Base-by-base conservation (phyloP, 2,888 invertebrate species). In the Melipona beecheii region DNA sequence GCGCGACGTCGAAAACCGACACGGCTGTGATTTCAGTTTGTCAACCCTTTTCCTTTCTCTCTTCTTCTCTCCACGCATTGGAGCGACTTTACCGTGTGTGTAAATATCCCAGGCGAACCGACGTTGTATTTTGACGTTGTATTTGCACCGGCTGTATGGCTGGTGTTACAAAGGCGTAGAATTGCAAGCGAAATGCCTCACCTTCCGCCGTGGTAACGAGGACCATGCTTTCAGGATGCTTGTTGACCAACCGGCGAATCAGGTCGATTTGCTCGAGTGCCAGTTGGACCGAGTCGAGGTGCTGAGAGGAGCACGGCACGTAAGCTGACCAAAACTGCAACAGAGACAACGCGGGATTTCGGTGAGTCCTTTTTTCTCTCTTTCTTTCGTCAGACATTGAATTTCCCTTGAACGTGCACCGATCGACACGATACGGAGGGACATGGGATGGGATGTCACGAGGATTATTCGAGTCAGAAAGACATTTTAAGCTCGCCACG, bases 261-360 rank as follows among this genome's bases (percentile, higher is more conserved):
- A 95, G 94, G 92, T 96, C 96, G 83, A 96, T 95, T 91, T 96
- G 96, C 87, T 96, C 96, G 81, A 96, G 92, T 4, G 96, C 95
- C 85, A 95, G 93, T 87, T 96, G 95, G 36, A 96, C 95, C 15
- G 96, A 95, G 91, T 96, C 96, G 89, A 95, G 95, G 90, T 95
- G 95, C 91, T 96, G 96, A 21, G 95, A 94, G 62, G 94, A 94
- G 87, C 96, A 96, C 1, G 94, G 94, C 49, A 95, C 95, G 91
- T 95, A 96, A 27, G 95, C 95, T n/a, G 95, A 95, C 96, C 96
- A 96, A 88, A 96, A 96, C 96, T 96, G 94, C 19, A 93, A 94
- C 85, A 83, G 49, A 80, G 27, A 58, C 19, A 27, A 64, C 6
- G 31, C 31, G 19, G 21, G 52, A 56, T 43, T 9, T 19, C 13